A percentile compares a stretch with the other conserved stretches of the same genome.
Evolutionary conservation across 2,888 invertebrate genomes (phyloP).

Genomic region (Dryobota labecula): DNA sequence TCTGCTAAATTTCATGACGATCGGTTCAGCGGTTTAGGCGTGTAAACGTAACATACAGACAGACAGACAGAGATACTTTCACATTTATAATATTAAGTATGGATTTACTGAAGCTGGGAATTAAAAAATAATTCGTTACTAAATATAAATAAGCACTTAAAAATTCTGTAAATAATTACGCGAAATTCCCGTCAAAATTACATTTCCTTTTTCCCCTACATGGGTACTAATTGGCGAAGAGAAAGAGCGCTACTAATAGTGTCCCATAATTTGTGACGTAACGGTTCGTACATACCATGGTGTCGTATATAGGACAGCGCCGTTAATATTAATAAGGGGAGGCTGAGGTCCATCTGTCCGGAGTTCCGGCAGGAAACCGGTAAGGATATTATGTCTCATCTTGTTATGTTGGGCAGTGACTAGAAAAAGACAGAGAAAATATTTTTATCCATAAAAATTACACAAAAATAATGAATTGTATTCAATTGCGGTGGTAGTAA

Average conservation of each 20-base stretch:
- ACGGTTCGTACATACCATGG: slow-evolving; percentile 21
- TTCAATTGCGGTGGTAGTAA: no score
- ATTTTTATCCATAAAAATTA: background rate
- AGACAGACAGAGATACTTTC: no score
- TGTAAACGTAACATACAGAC: no score
- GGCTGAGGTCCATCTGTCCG: slow-evolving; percentile 34
- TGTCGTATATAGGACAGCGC: slow-evolving; percentile 14
- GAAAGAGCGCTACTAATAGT: slow-evolving; percentile 27
- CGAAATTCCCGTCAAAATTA: background rate
- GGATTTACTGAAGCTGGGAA: background rate
- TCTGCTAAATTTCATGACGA: no score
- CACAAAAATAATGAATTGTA: no score
- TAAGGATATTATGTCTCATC: slow-evolving; percentile 50
- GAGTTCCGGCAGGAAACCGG: slow-evolving; percentile 47
- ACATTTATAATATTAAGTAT: no score
- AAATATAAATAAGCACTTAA: background rate
- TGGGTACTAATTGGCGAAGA: slow-evolving; percentile 10
- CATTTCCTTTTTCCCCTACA: background rate
- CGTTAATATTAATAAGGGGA: slow-evolving; percentile 62
- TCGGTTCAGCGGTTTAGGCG: no score
- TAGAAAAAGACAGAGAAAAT: background rate
- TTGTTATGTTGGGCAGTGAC: slow-evolving; percentile 30
- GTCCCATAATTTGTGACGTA: slow-evolving; percentile 42
- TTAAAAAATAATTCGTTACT: background rate
- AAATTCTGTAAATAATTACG: background rate